phyloP scores from a whole-genome alignment of 2,113 vertebrate species.

The Phaethornis superciliosus region DNA sequence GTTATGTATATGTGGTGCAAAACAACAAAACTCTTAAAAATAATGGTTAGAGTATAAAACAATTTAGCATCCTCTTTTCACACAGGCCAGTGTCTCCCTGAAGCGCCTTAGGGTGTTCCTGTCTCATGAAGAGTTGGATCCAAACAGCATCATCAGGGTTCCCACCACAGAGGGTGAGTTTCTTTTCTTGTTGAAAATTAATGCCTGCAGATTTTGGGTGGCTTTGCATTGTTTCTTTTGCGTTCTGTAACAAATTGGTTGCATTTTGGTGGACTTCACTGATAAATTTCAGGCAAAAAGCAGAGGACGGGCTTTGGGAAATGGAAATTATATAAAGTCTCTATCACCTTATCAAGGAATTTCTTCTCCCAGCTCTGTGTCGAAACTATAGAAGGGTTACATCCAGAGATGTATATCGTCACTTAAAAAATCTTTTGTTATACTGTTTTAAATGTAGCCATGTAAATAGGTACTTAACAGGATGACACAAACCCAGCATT shows the following conservation, averaged over 20 bases:
- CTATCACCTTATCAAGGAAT: background rate
- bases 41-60: background rate
- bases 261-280: background rate
- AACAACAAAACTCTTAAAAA: background rate
- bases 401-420: background rate
- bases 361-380: background rate
- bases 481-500: background rate
- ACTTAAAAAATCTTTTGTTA: background rate
- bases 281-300: background rate
- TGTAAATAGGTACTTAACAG: background rate
- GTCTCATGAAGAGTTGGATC: constrained; percentile 92
- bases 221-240: background rate
- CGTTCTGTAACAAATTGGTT: background rate
- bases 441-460: background rate
- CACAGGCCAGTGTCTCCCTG: constrained; percentile 92
- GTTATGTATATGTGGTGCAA: background rate
- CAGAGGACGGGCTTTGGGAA: background rate
- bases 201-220: background rate
- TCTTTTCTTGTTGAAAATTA: background rate
- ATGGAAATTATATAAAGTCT: background rate
- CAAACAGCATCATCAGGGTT: constrained; percentile 81
- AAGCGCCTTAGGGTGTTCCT: constrained; percentile 91
- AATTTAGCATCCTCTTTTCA: background rate
- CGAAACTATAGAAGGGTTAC: background rate
- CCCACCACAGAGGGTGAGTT: constrained; percentile 69